Base-by-base conservation (phyloP, 1,140 invertebrate species). In the Cydia splendana region DNA sequence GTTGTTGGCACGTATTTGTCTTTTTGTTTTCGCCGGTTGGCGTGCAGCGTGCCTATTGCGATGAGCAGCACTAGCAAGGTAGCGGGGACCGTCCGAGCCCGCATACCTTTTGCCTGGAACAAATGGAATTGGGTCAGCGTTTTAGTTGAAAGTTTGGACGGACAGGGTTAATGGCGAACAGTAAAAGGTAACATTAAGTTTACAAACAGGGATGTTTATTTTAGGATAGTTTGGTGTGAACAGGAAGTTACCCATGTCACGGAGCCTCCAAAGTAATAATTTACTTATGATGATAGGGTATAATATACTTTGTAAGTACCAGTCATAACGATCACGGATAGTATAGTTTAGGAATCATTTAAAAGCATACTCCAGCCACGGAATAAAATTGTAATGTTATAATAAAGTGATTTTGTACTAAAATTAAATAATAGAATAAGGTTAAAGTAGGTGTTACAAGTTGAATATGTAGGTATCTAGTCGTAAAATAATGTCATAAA, bases 21-120 rank as follows among this genome's bases (percentile, higher is more conserved):
- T 75, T 91, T 91, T 76, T 88, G 87, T 79, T 90, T 91, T 57
- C 91, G 85, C 80, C 89, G 84, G 75, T 88, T 91, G 15, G 90
- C 91, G 69, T 91, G 85, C n/a, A 91, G 82, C n/a, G 89, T 88
- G 79, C 88, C 88, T 88, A 91, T 87, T 88, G 88, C 90, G 76
- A 93, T 85, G 18, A 91, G 87, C 85, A 93, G 88, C 81, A 91
- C 84, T 84, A 92, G 85, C 86, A 93, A 90, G 85, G 91, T 87
- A 91, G 91, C 91, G 87, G 89, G 90, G 85, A 89, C 78, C 88
- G 84, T 90, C 77, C 82, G 86, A 87, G 90, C 87, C 90, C 90
- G 90, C 91, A 91, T 91, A 88, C 89, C 91, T 92, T 84, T 82
- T 85, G 87, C 85, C 90, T 92, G 88, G 45, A 90, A 91, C 84